Evolutionary conservation across 2,113 vertebrate genomes (phyloP).

Genomic region (Scalopus aquaticus): DNA sequence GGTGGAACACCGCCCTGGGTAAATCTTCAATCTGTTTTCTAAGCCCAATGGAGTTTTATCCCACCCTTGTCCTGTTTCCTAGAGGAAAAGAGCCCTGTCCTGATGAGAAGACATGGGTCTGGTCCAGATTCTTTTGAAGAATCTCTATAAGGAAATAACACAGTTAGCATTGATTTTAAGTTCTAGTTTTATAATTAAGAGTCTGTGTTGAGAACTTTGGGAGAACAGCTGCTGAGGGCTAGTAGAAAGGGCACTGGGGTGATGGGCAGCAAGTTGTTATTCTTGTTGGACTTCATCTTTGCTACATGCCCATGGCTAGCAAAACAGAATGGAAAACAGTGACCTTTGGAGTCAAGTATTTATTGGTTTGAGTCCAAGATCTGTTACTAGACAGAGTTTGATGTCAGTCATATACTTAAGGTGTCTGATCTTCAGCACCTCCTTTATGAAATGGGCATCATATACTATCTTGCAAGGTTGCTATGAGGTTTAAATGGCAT

Average conservation of each 20-base stretch:
- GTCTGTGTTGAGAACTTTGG: neutral
- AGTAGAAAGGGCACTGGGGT: neutral
- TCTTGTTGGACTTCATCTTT: neutral
- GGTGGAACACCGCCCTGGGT: neutral
- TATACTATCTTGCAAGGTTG: neutral
- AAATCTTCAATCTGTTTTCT: neutral
- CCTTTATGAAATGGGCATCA: neutral
- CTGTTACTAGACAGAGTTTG: neutral
- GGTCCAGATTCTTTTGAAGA: neutral
- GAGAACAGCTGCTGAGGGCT: neutral
- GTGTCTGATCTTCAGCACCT: neutral
- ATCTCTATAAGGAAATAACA: neutral
- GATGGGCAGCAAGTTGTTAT: neutral
- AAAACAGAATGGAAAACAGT: neutral
- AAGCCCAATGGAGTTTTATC: neutral
- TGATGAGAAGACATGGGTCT: neutral
- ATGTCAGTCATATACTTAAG: neutral
- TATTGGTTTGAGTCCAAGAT: neutral
- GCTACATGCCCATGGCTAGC: neutral
- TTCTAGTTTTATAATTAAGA: neutral
- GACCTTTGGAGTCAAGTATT: neutral
- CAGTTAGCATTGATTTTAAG: neutral
- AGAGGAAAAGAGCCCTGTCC: neutral
- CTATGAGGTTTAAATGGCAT: neutral
- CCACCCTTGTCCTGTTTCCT: neutral